Conservation (phyloP, 2,797 vertebrate genomes). For the Pteronotus mesoamericanus region DNA sequence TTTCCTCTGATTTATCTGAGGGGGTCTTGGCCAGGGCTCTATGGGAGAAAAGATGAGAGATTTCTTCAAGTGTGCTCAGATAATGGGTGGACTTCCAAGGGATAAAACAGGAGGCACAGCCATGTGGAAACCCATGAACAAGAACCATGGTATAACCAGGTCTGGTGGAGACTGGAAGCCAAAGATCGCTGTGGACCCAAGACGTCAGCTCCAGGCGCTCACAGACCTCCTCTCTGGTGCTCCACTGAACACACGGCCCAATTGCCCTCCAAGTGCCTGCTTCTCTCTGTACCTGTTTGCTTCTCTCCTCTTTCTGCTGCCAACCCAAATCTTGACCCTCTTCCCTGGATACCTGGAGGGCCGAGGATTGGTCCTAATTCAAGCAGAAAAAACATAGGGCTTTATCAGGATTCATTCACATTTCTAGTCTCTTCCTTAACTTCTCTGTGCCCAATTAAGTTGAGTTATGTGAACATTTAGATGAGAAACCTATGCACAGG, state of each 20-base stretch:
- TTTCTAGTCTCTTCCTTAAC: not conserved
- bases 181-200: not conserved
- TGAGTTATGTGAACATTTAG: not conserved
- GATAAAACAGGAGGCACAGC: not conserved
- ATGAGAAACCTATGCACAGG: not conserved
- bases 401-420: not conserved
- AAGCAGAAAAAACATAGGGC: not conserved
- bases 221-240: not conserved
- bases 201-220: not conserved
- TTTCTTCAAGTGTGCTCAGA: not conserved
- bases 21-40: not conserved
- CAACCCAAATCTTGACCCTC: not conserved
- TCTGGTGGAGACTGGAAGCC: not conserved
- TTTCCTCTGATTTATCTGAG: not conserved
- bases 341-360: not conserved
- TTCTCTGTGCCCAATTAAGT: not conserved
- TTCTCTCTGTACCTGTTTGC: not conserved
- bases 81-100: not conserved
- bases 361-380: not conserved
- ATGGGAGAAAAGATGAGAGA: not conserved
- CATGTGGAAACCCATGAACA: not conserved
- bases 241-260: accelerated
- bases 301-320: not conserved
- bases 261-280: not conserved
- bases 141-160: not conserved